Percentiles rank a stretch among this genome's conserved stretches.
Conservation (phyloP, 2,888 invertebrate species). For the Dugesia japonica region DNA sequence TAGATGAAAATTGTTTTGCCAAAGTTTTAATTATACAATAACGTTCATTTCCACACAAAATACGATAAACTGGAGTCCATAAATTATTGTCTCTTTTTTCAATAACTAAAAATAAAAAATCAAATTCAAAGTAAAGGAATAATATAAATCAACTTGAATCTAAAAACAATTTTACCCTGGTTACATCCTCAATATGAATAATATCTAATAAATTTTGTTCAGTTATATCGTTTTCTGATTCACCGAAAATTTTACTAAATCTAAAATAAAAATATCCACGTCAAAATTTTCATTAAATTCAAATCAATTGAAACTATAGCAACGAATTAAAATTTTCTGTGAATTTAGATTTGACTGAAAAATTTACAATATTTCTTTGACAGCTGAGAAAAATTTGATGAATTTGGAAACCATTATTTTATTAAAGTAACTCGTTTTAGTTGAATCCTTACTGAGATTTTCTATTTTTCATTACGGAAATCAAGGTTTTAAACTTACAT, state of each 20-base stretch:
- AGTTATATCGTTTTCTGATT: not conserved
- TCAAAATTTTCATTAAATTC: too few relatives aligned
- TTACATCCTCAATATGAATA: not conserved
- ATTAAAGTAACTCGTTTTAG: too few relatives aligned
- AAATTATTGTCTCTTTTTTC: not conserved
- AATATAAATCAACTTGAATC: not conserved
- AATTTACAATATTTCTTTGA: too few relatives aligned
- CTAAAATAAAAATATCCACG: not conserved
- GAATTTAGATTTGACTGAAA: too few relatives aligned
- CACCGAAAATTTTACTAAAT: not conserved
- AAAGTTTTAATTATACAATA: not conserved
- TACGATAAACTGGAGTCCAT: not conserved
- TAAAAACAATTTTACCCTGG: not conserved
- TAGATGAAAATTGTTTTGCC: not conserved
- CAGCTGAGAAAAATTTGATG: too few relatives aligned
- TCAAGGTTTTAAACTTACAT: too few relatives aligned
- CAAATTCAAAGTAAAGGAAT: too few relatives aligned
- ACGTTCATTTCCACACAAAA: not conserved
- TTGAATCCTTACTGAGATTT: too few relatives aligned
- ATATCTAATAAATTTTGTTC: constrained; percentile 13
- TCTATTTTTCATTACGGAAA: too few relatives aligned
- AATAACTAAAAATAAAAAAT: not conserved
- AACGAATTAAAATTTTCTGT: too few relatives aligned
- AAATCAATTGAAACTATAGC: too few relatives aligned
- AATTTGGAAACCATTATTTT: too few relatives aligned